Conservation (phyloP, 92 coral and sea anemone species). For the Zoanthus sansibaricus region DNA sequence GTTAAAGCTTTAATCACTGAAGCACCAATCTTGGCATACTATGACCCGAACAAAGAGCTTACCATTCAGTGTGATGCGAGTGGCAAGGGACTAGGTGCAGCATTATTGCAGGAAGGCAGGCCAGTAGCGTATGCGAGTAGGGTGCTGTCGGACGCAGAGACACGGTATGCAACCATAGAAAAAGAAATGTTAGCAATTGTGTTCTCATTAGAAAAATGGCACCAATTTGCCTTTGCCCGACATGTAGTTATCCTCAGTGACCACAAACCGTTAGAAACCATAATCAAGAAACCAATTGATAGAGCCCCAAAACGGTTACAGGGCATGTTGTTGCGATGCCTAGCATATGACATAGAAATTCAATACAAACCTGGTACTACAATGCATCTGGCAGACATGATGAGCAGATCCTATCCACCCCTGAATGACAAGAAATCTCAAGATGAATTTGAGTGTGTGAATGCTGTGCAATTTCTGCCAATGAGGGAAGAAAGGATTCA, state of each 20-base stretch:
- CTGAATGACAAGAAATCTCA: not conserved
- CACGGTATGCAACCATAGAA: constrained; percentile 39
- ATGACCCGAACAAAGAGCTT: constrained; percentile 32
- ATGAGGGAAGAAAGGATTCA: constrained; percentile 39
- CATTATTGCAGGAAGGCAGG: constrained; percentile 50
- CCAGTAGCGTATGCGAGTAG: constrained; percentile 54
- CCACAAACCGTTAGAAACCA: too few relatives aligned
- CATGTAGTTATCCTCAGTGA: too few relatives aligned
- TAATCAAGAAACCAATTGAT: too few relatives aligned
- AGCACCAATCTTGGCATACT: too few relatives aligned
- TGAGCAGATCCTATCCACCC: not conserved
- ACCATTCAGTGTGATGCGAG: constrained; percentile 69
- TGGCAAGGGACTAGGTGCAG: constrained; percentile 41
- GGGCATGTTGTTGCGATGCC: too few relatives aligned
- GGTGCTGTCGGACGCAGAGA: constrained; percentile 45
- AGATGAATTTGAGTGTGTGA: constrained; percentile 30
- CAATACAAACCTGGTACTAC: too few relatives aligned
- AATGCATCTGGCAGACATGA: too few relatives aligned
- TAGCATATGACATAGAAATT: too few relatives aligned
- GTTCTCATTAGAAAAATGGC: too few relatives aligned
- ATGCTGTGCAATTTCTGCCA: constrained; percentile 38
- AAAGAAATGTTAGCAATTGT: constrained; percentile 13
- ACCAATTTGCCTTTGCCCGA: too few relatives aligned
- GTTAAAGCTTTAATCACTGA: too few relatives aligned
- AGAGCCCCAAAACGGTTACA: too few relatives aligned